phyloP scores from a whole-genome alignment of 2,797 vertebrate species.

The Vipera ursinii region DNA sequence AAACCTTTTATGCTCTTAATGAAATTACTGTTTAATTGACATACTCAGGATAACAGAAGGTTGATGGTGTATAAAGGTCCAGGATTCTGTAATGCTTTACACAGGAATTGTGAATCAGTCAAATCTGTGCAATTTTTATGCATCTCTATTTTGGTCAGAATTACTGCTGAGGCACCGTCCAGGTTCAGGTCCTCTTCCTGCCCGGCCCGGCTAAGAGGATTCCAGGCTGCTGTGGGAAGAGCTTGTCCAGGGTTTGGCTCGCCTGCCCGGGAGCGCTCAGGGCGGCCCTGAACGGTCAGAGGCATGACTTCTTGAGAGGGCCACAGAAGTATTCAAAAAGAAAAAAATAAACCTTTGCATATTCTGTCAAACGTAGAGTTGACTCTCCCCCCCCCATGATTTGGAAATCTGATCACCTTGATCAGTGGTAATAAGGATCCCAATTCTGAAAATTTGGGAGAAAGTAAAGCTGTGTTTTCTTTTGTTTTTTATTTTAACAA shows the following conservation, averaged over 20 bases:
- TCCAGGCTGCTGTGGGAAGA: neutral
- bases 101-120: slow-evolving; percentile 71
- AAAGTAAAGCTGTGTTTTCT: slow-evolving; percentile 58
- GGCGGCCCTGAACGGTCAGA: neutral
- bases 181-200: neutral
- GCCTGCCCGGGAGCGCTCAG: slow-evolving; percentile 50
- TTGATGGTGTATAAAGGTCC: slow-evolving; percentile 78
- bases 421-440: slow-evolving; percentile 51
- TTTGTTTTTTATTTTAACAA: slow-evolving; percentile 54
- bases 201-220: neutral
- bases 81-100: slow-evolving; percentile 75
- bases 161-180: slow-evolving; percentile 63
- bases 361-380: slow-evolving; percentile 54
- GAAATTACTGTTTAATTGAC: slow-evolving; percentile 87
- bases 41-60: slow-evolving; percentile 95
- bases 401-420: slow-evolving; percentile 60
- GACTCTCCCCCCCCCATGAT: slow-evolving; percentile 46
- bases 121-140: slow-evolving; percentile 50
- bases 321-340: slow-evolving; percentile 47
- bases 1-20: slow-evolving; percentile 86
- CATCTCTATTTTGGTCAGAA: slow-evolving; percentile 51
- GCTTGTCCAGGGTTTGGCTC: neutral
- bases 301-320: slow-evolving; percentile 57
- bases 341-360: slow-evolving; percentile 40
- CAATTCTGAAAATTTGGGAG: slow-evolving; percentile 59